Evolutionary conservation across 2,888 invertebrate species (phyloP).

Genomic region (Argyresthia goedartella): DNA sequence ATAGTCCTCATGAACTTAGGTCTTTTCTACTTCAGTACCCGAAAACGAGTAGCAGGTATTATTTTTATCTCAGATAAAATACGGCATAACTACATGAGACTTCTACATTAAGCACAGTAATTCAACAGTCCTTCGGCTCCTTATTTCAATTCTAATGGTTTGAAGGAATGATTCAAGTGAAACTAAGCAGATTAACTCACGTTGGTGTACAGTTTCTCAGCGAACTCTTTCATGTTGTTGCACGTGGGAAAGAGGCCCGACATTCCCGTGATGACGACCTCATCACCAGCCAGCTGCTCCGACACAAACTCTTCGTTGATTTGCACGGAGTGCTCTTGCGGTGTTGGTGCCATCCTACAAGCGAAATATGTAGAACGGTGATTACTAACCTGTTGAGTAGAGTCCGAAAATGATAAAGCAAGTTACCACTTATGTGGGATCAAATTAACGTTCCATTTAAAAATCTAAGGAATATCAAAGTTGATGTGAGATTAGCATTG

Average conservation of each 20-base stretch:
- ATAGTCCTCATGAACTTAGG: no score
- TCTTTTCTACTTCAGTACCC: no score
- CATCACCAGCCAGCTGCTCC: constrained; percentile 26
- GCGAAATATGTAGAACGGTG: not conserved
- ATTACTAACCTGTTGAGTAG: not conserved
- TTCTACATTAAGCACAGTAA: no score
- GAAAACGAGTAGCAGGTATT: no score
- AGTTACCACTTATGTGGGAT: not conserved
- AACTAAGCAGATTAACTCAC: no score
- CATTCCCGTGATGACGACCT: constrained; percentile 68
- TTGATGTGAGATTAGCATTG: no score
- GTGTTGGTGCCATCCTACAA: constrained; percentile 6
- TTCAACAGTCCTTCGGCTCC: no score
- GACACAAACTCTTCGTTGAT: not conserved
- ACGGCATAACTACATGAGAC: no score
- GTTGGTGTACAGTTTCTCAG: constrained; percentile 66
- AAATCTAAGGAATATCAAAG: no score
- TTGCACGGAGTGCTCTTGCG: constrained; percentile 5
- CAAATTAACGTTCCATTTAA: not conserved
- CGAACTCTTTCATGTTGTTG: constrained; percentile 71
- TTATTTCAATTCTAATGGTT: no score
- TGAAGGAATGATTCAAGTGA: no score
- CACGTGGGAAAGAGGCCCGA: constrained; percentile 74
- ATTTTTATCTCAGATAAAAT: no score
- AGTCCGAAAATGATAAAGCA: not conserved